phyloP scores from a whole-genome alignment of 2,797 vertebrate genomes.

The Netta rufina region DNA sequence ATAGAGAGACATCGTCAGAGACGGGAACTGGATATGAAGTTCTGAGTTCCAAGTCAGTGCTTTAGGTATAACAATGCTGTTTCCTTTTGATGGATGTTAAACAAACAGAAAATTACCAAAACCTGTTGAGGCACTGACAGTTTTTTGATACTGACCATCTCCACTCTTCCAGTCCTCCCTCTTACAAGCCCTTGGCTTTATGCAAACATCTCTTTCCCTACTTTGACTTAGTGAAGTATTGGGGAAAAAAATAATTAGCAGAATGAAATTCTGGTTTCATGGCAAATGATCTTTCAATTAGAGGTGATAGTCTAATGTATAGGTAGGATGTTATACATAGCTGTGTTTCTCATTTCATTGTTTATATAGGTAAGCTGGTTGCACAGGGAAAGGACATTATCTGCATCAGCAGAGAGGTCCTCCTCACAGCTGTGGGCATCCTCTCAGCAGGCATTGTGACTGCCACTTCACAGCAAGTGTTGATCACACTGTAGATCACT shows the following conservation, averaged over 20 bases:
- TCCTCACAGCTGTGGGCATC: not conserved
- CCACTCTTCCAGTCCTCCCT: not conserved
- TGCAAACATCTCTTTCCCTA: not conserved
- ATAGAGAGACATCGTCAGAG: not conserved
- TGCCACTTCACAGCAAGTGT: not conserved
- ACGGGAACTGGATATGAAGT: not conserved
- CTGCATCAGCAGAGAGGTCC: not conserved
- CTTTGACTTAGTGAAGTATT: not conserved
- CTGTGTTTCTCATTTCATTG: not conserved
- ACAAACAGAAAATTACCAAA: not conserved
- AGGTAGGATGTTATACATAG: not conserved
- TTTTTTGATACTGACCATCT: not conserved
- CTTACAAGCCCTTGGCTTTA: not conserved
- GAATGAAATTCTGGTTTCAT: not conserved
- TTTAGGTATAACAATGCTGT: accelerated
- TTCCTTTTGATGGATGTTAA: not conserved
- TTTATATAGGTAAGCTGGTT: not conserved
- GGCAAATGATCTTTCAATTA: not conserved
- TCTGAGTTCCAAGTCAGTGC: not conserved
- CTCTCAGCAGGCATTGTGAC: not conserved
- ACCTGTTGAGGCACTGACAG: not conserved
- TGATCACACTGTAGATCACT: not conserved
- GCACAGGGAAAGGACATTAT: not conserved
- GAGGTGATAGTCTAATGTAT: not conserved
- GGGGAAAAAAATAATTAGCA: accelerated